These are phyloP conservation scores for Cyclophora punctaria DNA, from an alignment of 2,888 invertebrate genomes.

Conservation along the genomic window DNA sequence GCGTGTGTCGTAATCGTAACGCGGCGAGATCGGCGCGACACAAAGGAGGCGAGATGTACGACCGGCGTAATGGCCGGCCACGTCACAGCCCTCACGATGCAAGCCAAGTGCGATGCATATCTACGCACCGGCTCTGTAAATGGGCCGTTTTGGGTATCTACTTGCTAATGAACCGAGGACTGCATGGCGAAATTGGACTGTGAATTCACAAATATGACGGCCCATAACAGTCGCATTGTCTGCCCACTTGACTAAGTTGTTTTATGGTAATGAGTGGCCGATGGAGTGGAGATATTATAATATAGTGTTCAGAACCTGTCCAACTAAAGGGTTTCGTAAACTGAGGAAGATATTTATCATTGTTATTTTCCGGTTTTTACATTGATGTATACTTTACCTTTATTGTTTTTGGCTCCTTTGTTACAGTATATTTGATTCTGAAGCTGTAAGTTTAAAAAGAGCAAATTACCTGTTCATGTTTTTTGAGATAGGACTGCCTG, in stretches of 20 bases:
- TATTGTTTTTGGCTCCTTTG: too few species aligned
- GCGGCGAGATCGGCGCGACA: conserved; percentile 61
- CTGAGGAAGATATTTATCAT: background rate
- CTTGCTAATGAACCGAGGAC: conserved; percentile 68
- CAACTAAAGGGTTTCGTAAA: conserved; percentile 13
- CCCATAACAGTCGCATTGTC: conserved; percentile 50
- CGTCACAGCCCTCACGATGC: conserved; percentile 59
- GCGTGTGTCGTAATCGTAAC: conserved; percentile 65
- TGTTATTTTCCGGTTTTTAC: background rate
- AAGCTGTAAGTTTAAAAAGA: background rate
- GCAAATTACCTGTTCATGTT: conserved; percentile 89
- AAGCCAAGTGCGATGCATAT: conserved; percentile 66
- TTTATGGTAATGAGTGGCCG: conserved; percentile 40
- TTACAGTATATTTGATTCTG: too few species aligned
- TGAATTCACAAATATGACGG: conserved; percentile 61
- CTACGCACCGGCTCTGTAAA: conserved; percentile 67
- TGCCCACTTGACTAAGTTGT: conserved; percentile 40
- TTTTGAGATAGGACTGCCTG: conserved; percentile 88
- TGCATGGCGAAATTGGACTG: conserved; percentile 57
- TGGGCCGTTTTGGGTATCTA: conserved; percentile 71
- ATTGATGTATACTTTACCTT: too few species aligned
- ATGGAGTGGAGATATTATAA: conserved; percentile 18
- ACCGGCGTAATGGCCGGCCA: conserved; percentile 60
- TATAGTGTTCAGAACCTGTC: conserved; percentile 11
- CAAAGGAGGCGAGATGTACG: conserved; percentile 70